Evolutionary conservation across 1,140 invertebrate species (phyloP), one percentile per base, ranked within the genome.

Genomic region (Anoplophora glabripennis): DNA sequence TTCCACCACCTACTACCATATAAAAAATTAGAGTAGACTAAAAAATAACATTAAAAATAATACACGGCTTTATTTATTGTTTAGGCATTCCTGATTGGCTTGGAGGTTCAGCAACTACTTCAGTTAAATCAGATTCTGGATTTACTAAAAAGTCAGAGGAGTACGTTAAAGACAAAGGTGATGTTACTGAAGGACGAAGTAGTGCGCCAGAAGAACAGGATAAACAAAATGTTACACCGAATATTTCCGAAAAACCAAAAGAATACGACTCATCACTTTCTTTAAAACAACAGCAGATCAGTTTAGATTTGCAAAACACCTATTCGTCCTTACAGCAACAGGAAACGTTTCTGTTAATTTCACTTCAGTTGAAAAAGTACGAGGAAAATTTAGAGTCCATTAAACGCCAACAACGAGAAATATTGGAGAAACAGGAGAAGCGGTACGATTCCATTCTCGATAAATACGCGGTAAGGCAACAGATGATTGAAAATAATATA

Each of bases 331-430:
- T 81, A 28, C 76, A 80, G 54, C 78, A 80, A 56, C 79, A 81
- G 61, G 78, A 80, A 66, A 72, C 77, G 0, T 78, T 80, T 54
- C 44, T 81, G 12, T 57, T 78, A 7, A 74, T 81, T 41, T 78
- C 78, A 5, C 59, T 77, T 0, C 78, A 81, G 64, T 71, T 80
- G 69, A 81, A 80, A 60, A 78, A 72, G 56, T 79, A 80, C 55
- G 79, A 81, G 63, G 72, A 75, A 7, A 75, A 69, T 2, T 59
- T 81, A 21, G 45, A 72, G 4, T 77, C 80, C 41, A 79, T 80
- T 69, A 78, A 80, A 62, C 68, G 62, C 1, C 76, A 75, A 36
- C 79, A 81, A 63, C 74, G 79, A 38, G 65, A 74, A 14, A 63
- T 78, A 12, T 55, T 78, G 11, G 61, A 67, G 34, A 74, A 70